A percentile compares a stretch with the other conserved stretches of the same genome.
Evolutionary conservation across 2,797 vertebrate genomes (phyloP).

Genomic region (Fistularia commersonii): DNA sequence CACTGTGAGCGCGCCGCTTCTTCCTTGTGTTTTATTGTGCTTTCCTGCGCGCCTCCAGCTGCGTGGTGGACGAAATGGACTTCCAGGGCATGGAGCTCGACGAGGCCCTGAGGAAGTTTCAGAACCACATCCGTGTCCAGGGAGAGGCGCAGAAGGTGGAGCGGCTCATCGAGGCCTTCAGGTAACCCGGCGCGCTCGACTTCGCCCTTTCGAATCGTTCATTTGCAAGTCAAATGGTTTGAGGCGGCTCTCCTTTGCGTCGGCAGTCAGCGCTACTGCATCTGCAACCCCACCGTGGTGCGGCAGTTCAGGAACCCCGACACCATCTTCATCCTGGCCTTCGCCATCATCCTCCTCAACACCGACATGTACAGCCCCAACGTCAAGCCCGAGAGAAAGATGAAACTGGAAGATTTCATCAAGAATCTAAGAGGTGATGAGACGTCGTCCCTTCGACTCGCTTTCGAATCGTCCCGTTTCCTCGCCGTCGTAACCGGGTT

Average conservation of each 20-base stretch:
- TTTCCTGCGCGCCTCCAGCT: conserved; percentile 34
- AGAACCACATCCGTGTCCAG: conserved; percentile 97
- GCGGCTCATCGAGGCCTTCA: conserved; percentile 94
- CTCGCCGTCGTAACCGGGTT: background rate
- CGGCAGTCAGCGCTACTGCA: conserved; percentile 91
- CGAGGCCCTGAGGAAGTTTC: conserved; percentile 96
- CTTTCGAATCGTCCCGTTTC: no score
- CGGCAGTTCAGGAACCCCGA: conserved; percentile 96
- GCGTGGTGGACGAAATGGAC: conserved; percentile 93
- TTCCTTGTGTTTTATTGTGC: conserved; percentile 2
- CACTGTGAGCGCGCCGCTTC: no score
- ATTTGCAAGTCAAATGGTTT: conserved; percentile 2
- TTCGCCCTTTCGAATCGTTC: background rate
- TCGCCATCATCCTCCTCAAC: conserved; percentile 97
- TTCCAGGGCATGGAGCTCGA: conserved; percentile 96
- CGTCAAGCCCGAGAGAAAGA: conserved; percentile 96
- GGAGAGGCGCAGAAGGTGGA: conserved; percentile 98
- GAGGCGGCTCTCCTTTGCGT: conserved; percentile 12
- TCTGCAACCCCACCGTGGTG: conserved; percentile 96
- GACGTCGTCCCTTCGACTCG: no score
- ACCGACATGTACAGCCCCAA: conserved; percentile 99
- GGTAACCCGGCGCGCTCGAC: conserved; percentile 64
- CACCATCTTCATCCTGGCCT: conserved; percentile 98
- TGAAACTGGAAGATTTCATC: conserved; percentile 98
- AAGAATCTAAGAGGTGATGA: conserved; percentile 97